Evolutionary conservation across 2,888 invertebrate genomes (phyloP), one percentile per base, ranked within the genome.

Genomic region (Oxytorus armatus): DNA sequence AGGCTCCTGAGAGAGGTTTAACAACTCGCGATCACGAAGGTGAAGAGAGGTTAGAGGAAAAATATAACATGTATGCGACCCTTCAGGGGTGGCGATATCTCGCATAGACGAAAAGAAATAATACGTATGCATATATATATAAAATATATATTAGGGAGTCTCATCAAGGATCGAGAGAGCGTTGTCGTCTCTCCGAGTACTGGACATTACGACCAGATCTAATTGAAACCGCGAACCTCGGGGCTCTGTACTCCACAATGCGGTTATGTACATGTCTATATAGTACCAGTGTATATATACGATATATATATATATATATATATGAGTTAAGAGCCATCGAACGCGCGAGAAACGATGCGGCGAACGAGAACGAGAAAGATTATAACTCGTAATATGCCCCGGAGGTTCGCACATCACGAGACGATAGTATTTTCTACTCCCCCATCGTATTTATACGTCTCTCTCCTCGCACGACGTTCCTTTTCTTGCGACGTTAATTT

Each of bases 201-300:
- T 83, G 81, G 85, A 84, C 86, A 88, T 88, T 88, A 87, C 84
- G 86, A 87, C 82, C 88, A 87, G 86, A 86, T 88, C 87, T 88
- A 88, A 88, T 88, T 88, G 88, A 88, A 88, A 87, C 85, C 85
- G 83, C 84, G 82, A 82, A 85, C 84, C 85, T 83, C 82, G 73
- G 47, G 84, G 84, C 81, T 51, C 63, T 63, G 29, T 70, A 80
- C 79, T 68, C 47, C 83, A 76, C 75, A 75, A 76, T 59, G 82
- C 51, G 73, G 47, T 57, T 39, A 49, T 49, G 39, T 23, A 61
- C 25, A 47, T 8, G 57, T 14, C 47, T 11, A n/a, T 36, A 66
- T 23, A 36, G 14, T 4, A 25, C 11, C 42, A 14, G 3, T n/a
- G 21, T 5, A n/a, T n/a, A 10, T 16, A 33, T n/a, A 51, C 10